Conservation (phyloP, 2,113 vertebrate species). For the Smithornis capensis region DNA sequence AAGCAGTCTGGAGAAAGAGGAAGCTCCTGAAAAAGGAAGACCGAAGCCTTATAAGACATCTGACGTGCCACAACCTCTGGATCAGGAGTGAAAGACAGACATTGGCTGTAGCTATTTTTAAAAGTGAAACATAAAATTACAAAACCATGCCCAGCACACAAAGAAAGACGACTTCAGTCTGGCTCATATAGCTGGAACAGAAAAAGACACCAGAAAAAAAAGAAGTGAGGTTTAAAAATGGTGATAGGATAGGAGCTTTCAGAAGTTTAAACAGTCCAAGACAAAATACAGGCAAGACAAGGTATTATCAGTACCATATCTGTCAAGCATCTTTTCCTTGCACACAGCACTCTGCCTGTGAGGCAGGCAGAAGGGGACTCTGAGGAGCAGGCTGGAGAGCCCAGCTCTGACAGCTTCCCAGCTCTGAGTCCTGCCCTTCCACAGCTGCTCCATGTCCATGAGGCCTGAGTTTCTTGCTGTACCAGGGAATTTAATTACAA, state of each 20-base stretch:
- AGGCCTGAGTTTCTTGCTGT: neutral
- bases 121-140: neutral
- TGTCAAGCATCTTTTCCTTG: neutral
- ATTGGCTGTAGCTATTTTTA: neutral
- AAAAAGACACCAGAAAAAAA: neutral
- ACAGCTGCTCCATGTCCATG: fast-evolving
- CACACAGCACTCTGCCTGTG: neutral
- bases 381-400: neutral
- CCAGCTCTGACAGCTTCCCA: neutral
- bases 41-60: neutral
- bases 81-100: neutral
- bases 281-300: neutral
- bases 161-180: neutral
- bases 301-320: neutral
- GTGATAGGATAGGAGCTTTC: neutral
- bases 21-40: neutral
- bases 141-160: neutral
- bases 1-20: neutral
- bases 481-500: neutral
- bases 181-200: neutral
- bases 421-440: neutral
- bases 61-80: neutral
- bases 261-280: neutral
- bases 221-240: neutral
- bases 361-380: neutral